Percentiles rank a stretch among this genome's conserved stretches.
These are phyloP conservation scores for Oeneis ivallda DNA, from an alignment of 2,888 invertebrate genomes.

Conservation along the genomic window DNA sequence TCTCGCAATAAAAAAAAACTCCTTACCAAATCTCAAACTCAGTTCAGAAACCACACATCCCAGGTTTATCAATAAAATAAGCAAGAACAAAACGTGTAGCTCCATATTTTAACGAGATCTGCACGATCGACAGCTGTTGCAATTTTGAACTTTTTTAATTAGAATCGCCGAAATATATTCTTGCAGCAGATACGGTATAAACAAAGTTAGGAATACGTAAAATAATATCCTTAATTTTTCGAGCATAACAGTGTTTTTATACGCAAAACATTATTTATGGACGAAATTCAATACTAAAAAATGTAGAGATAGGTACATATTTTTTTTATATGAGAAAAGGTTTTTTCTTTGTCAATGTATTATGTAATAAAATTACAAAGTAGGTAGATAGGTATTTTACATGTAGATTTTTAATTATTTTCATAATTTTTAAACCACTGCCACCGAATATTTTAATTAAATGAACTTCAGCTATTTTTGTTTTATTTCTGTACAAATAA, in stretches of 20 bases:
- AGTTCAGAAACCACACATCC: slow-evolving; percentile 63
- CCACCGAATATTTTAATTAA: no score
- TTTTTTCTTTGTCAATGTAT: no score
- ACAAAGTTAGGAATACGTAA: slow-evolving; percentile 63
- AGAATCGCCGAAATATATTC: slow-evolving; percentile 72
- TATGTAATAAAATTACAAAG: no score
- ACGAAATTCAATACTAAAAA: slow-evolving; percentile 25
- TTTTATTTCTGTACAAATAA: no score
- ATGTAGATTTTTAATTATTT: no score
- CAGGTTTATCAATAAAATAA: slow-evolving; percentile 57
- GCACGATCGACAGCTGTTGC: slow-evolving; percentile 55
- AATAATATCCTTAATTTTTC: slow-evolving; percentile 70
- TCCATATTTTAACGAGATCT: slow-evolving; percentile 48
- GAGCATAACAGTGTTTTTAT: slow-evolving; percentile 50
- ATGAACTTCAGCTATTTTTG: neutral
- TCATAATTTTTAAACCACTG: no score
- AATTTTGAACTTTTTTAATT: slow-evolving; percentile 59
- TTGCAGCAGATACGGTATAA: slow-evolving; percentile 71
- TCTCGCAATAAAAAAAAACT: no score
- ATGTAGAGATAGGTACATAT: slow-evolving; percentile 37
- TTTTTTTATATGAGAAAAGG: no score
- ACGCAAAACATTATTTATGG: neutral
- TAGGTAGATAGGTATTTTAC: no score
- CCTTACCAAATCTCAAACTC: slow-evolving; percentile 68
- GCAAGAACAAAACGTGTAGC: slow-evolving; percentile 48